Evolutionary conservation across 2,797 vertebrate species (phyloP).

Genomic region (Eulemur mongoz): DNA sequence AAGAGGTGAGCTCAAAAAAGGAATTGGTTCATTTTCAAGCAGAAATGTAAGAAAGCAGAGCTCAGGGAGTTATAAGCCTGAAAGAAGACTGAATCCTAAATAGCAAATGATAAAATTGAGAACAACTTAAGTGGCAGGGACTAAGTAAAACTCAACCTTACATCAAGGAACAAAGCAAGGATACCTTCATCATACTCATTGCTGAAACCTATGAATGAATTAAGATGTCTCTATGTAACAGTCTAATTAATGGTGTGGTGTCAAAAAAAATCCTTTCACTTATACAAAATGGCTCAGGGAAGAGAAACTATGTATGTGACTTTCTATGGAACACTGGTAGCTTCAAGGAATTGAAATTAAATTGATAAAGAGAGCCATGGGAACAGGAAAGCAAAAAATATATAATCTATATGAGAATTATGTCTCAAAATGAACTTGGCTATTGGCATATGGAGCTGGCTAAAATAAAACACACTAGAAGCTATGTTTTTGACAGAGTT

Average conservation of each 20-base stretch:
- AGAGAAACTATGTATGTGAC: neutral
- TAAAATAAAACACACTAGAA: neutral
- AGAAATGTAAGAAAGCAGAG: neutral
- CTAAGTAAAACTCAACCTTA: neutral
- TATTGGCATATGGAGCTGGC: neutral
- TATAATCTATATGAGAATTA: neutral
- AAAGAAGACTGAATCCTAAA: neutral
- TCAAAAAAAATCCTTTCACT: neutral
- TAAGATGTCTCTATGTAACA: neutral
- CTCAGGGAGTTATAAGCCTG: neutral
- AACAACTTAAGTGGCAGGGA: neutral
- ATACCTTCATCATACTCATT: neutral
- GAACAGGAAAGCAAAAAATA: neutral
- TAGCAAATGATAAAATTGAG: neutral
- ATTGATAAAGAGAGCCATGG: neutral
- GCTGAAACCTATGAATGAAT: neutral
- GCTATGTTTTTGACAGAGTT: neutral
- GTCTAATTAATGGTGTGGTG: neutral
- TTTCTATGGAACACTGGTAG: neutral
- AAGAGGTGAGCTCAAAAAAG: neutral
- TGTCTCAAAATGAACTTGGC: neutral
- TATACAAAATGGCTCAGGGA: neutral
- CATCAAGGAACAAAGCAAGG: neutral
- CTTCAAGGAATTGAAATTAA: neutral
- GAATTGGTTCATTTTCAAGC: neutral